phyloP scores from a whole-genome alignment of 2,797 vertebrate species.

The Pantherophis vulpinus region DNA sequence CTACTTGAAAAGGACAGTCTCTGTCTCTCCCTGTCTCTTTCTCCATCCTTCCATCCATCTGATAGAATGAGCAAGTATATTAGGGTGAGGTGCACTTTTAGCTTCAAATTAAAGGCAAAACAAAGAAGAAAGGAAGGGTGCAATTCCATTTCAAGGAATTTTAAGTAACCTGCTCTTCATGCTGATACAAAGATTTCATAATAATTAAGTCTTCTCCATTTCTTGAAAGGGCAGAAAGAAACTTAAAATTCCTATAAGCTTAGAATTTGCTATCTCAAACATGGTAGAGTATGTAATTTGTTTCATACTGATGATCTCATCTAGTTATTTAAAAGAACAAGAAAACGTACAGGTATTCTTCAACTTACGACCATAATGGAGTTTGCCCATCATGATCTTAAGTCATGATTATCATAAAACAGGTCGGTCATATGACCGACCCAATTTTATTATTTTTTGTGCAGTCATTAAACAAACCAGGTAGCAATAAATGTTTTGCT shows the following conservation, averaged over 20 bases:
- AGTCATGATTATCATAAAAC: no score
- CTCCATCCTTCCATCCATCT: neutral
- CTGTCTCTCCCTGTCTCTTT: neutral
- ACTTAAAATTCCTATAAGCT: neutral
- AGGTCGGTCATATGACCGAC: no score
- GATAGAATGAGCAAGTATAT: neutral
- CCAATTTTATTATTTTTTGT: no score
- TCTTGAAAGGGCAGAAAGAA: neutral
- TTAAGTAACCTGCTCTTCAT: no score
- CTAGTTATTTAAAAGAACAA: neutral
- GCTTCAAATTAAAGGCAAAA: neutral
- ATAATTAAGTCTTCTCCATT: neutral
- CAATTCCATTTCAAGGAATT: neutral
- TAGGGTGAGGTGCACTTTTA: neutral
- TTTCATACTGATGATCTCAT: neutral
- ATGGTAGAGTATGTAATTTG: neutral
- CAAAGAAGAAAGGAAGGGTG: neutral
- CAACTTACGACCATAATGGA: no score
- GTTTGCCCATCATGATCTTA: no score
- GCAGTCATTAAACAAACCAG: no score
- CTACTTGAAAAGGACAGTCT: neutral
- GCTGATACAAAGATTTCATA: neutral
- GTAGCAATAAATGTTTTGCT: no score
- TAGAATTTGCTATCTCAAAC: neutral
- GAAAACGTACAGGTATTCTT: neutral